Percentiles rank a stretch among this genome's conserved stretches.
Evolutionary conservation across 2,797 vertebrate species (phyloP).

Genomic region (Halcyon chelicuti): DNA sequence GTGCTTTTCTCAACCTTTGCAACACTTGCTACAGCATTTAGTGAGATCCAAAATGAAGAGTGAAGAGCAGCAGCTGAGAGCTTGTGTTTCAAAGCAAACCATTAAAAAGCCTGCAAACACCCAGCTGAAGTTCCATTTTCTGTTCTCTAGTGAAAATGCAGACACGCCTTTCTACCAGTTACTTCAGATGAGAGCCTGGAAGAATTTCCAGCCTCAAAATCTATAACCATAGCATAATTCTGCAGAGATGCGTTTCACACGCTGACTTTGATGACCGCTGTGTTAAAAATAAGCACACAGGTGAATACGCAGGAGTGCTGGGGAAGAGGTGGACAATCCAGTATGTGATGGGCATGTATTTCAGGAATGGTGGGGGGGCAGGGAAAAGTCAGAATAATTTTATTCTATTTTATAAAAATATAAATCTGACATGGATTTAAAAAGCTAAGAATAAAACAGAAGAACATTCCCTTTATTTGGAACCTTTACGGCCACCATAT

Average conservation of each 20-base stretch:
- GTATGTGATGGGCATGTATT: accelerated
- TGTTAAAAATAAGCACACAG: background rate
- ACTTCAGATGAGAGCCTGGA: background rate
- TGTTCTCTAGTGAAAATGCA: background rate
- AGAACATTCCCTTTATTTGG: background rate
- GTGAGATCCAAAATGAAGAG: background rate
- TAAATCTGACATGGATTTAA: background rate
- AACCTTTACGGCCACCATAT: background rate
- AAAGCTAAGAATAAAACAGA: background rate
- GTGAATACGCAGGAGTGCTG: background rate
- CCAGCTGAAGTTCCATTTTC: background rate
- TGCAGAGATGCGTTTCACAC: background rate
- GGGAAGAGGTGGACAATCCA: background rate
- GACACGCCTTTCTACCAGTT: background rate
- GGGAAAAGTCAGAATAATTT: background rate
- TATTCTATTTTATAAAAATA: background rate
- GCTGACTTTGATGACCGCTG: background rate
- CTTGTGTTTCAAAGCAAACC: background rate
- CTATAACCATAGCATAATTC: accelerated
- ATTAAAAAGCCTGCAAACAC: background rate
- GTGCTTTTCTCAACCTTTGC: background rate
- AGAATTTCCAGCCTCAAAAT: background rate
- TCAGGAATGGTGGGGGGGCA: background rate
- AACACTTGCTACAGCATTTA: background rate
- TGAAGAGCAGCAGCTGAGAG: background rate